Conservation (phyloP, 2,113 vertebrate genomes). For the Stigmatopora nigra region DNA sequence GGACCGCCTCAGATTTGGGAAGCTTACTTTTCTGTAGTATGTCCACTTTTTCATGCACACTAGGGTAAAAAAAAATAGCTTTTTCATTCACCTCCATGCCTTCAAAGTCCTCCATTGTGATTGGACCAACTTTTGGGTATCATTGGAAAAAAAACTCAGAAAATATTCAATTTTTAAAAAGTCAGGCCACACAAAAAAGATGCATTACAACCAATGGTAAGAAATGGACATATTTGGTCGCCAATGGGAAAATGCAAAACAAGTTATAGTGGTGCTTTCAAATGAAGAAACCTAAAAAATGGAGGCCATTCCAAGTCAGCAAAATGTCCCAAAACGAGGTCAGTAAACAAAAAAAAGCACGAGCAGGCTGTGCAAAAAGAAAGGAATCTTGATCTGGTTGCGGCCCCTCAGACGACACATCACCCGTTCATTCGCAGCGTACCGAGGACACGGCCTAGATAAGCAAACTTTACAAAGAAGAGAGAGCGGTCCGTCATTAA, state of each 20-base stretch:
- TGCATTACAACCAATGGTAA: no score
- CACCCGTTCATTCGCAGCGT: conserved; percentile 12
- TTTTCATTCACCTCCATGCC: no score
- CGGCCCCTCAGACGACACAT: conserved; percentile 22
- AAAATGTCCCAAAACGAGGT: conserved; percentile 16
- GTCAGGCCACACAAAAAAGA: no score
- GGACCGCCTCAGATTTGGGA: conserved; percentile 38
- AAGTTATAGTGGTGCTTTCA: neutral
- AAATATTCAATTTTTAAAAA: no score
- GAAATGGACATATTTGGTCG: no score
- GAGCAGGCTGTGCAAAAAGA: conserved; percentile 15
- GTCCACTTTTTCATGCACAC: conserved; percentile 17
- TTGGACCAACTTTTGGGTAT: no score
- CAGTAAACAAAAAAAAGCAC: conserved; percentile 29
- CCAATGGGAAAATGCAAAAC: no score
- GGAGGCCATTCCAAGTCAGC: neutral
- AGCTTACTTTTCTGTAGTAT: conserved; percentile 41
- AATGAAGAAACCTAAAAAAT: neutral
- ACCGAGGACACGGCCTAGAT: conserved; percentile 2
- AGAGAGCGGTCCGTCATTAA: neutral
- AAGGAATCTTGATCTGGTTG: conserved; percentile 26
- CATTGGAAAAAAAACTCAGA: no score
- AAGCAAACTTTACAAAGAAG: neutral
- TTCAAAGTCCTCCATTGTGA: no score
- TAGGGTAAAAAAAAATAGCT: no score